Base-by-base conservation (phyloP, 2,888 invertebrate species). In the Aphodius sticticus region DNA sequence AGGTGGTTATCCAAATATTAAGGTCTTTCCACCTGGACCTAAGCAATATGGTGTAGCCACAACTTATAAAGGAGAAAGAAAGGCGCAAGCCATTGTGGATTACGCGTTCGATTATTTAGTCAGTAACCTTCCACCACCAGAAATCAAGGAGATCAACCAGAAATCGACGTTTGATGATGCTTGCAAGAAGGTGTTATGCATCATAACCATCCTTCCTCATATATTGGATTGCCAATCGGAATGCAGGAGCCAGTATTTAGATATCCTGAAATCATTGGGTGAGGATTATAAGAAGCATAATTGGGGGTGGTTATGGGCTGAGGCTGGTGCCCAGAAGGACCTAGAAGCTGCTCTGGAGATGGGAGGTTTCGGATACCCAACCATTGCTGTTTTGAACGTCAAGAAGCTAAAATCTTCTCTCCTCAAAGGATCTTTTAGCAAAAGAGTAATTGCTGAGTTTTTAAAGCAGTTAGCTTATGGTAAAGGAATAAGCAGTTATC, bases 291-390 rank as follows among this genome's bases (percentile, higher is more conserved):
- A 98, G 91, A 95, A 95, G 90, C 96, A 97, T 89, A 92, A 94
- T 91, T 99, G 99, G 98, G 98, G 98, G 77, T 99, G 98, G 97
- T 91, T 96, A 14, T 99, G 99, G 99, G 89, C 95, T 0, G 98
- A 98, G 87, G 97, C 96, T 15, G 95, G 93, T 5, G 92, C 94
- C 0, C 98, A 99, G 88, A 89, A 92, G 0, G 92, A 93, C 0
- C 87, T 99, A 9, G 98, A 99, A 87, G 93, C 94, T 78, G 92
- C 96, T 0, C 89, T 99, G 36, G 98, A 96, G 86, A 94, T 99
- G 81, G 77, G 69, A 2, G 77, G 77, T 26, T 77, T 77, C 35
- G 77, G 77, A 6, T 99, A 98, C 89, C 99, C 99, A 0, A 97
- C 98, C 0, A 94, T 99, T 93, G 97, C 96, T 0, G 97, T 96